Percentiles rank a stretch among this genome's conserved stretches.
Conservation (phyloP, 2,888 invertebrate genomes). For the Pachydiplax longipennis region DNA sequence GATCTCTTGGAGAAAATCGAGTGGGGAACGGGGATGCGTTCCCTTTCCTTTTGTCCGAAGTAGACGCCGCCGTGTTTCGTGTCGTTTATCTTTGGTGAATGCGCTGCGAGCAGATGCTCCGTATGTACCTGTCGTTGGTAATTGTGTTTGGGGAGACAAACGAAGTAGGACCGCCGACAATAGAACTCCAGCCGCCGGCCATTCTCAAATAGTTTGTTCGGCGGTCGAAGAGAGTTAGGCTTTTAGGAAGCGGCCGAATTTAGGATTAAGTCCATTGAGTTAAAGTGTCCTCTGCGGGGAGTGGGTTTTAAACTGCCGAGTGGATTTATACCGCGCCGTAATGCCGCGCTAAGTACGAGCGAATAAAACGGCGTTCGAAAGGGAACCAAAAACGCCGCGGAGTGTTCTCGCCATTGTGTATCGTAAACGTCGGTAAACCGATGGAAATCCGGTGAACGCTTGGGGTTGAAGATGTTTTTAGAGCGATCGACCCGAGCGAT, state of each 20-base stretch:
- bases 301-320: not conserved
- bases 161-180: not conserved
- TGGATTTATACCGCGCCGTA: not conserved
- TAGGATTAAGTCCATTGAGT: not conserved
- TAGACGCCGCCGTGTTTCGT: not conserved
- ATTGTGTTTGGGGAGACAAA: not conserved
- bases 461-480: too few relatives aligned
- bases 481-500: too few relatives aligned
- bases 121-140: conserved; percentile 15
- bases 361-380: too few relatives aligned
- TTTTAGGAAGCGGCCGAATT: not conserved
- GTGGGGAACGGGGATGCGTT: not conserved
- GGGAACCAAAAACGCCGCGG: too few relatives aligned
- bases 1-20: not conserved
- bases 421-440: too few relatives aligned
- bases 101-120: not conserved
- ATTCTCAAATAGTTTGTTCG: conserved; percentile 4
- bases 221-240: not conserved
- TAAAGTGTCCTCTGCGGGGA: not conserved
- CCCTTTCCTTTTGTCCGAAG: not conserved
- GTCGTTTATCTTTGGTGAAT: conserved; percentile 1
- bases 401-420: too few relatives aligned
- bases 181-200: not conserved
- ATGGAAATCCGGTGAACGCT: too few relatives aligned
- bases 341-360: too few relatives aligned